Evolutionary conservation across 2,888 invertebrate genomes (phyloP).

Genomic region (Drosophila ezoana): DNA sequence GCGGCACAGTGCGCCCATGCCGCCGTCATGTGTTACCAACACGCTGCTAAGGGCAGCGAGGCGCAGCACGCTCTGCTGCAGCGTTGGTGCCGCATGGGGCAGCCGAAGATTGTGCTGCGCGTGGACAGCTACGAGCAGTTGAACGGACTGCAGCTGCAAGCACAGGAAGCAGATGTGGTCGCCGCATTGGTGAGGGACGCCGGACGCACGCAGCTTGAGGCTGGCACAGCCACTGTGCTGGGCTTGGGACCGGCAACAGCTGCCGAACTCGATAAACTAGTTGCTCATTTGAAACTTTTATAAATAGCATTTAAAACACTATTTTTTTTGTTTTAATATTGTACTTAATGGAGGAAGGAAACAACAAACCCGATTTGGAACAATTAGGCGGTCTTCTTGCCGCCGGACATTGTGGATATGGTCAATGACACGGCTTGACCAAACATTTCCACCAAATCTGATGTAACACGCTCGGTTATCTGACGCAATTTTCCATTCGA

Average conservation of each 20-base stretch:
- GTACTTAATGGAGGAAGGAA: constrained; percentile 18
- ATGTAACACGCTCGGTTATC: constrained; percentile 88
- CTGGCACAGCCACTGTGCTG: constrained; percentile 89
- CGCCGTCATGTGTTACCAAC: constrained; percentile 89
- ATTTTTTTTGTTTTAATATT: constrained; percentile 23
- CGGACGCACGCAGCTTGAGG: constrained; percentile 89
- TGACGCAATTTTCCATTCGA: constrained; percentile 89
- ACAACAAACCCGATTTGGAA: constrained; percentile 1
- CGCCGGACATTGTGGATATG: constrained; percentile 73
- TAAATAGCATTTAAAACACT: constrained; percentile 69
- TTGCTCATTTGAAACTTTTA: constrained; percentile 88
- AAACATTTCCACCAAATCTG: constrained; percentile 88
- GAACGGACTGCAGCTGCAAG: constrained; percentile 85
- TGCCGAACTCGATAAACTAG: constrained; percentile 87
- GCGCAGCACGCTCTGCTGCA: constrained; percentile 83
- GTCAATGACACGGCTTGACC: constrained; percentile 86
- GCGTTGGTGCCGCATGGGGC: constrained; percentile 88
- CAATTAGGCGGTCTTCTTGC: constrained; percentile 43
- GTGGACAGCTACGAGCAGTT: constrained; percentile 86
- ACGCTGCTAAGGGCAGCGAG: constrained; percentile 81
- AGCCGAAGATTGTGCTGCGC: constrained; percentile 91
- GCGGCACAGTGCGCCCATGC: constrained; percentile 94
- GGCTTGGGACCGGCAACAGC: constrained; percentile 90
- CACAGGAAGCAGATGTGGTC: constrained; percentile 86
- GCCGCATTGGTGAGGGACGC: constrained; percentile 89